Conservation (phyloP, 2,888 invertebrate species). For the Limenitis camilla region DNA sequence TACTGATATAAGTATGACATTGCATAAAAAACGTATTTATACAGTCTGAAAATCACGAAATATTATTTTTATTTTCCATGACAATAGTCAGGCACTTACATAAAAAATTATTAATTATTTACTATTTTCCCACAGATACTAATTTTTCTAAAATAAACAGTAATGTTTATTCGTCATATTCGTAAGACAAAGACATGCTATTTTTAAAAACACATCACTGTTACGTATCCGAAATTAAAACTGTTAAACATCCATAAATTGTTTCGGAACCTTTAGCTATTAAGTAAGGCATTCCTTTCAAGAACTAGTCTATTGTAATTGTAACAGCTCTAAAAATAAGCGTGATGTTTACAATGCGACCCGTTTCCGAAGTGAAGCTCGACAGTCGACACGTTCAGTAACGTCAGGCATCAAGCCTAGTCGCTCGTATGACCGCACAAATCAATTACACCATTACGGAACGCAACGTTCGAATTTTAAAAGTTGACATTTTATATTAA, state of each 20-base stretch:
- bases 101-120: too few species aligned
- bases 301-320: constrained; percentile 29
- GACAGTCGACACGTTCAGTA: constrained; percentile 31
- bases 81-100: too few species aligned
- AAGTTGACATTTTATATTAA: constrained; percentile 6
- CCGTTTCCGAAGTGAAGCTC: constrained; percentile 36
- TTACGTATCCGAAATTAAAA: constrained; percentile 20
- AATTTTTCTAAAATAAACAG: too few species aligned
- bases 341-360: constrained; percentile 41
- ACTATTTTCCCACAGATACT: too few species aligned
- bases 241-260: constrained; percentile 19
- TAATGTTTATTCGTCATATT: too few species aligned
- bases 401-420: constrained; percentile 34
- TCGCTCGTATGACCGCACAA: constrained; percentile 30
- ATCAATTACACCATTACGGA: constrained; percentile 30
- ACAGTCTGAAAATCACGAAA: too few species aligned
- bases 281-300: constrained; percentile 32
- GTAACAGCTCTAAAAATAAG: constrained; percentile 41
- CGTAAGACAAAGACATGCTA: constrained; percentile 28
- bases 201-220: not conserved
- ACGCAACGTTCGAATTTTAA: constrained; percentile 28
- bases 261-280: constrained; percentile 27
- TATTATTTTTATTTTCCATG: too few species aligned
- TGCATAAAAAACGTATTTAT: too few species aligned
- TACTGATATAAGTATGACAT: constrained; percentile 34